A percentile compares a stretch with the other conserved stretches of the same genome.
Evolutionary conservation across 92 coral and sea anemone genomes (phyloP).

Genomic region (Zoanthus sociatus): DNA sequence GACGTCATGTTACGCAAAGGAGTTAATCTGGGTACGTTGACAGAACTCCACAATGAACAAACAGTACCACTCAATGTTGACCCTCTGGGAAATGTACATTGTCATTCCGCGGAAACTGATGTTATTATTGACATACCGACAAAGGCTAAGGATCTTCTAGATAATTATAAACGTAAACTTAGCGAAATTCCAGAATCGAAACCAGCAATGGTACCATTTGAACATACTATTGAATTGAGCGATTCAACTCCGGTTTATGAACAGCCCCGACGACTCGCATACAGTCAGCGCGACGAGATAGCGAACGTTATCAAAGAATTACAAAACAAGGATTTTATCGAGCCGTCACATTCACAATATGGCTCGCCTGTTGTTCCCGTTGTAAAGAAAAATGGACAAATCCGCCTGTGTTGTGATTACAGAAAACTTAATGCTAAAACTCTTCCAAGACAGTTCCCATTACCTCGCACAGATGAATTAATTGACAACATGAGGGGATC

Average conservation of each 20-base stretch:
- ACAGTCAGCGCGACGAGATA: background rate
- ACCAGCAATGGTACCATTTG: conserved; percentile 23
- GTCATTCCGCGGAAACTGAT: conserved; percentile 4
- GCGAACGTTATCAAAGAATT: background rate
- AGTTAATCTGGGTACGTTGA: conserved; percentile 6
- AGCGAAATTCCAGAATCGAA: conserved; percentile 20
- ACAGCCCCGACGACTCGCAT: conserved; percentile 15
- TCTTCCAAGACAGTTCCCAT: too few species aligned
- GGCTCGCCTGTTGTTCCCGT: conserved; percentile 8
- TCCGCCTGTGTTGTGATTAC: too few species aligned
- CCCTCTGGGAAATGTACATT: background rate
- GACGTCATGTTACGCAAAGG: conserved; percentile 31
- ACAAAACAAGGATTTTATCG: background rate
- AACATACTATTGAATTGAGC: conserved; percentile 28
- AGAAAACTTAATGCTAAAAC: too few species aligned
- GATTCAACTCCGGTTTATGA: background rate
- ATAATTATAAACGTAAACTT: background rate
- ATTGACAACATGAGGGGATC: too few species aligned
- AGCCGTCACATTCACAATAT: background rate
- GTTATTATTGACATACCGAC: background rate
- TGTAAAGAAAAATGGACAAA: background rate
- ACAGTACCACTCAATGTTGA: conserved; percentile 1
- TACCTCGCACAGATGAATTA: too few species aligned
- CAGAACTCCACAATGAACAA: conserved; percentile 36
- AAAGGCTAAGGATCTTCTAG: background rate